Evolutionary conservation across 1,140 invertebrate species (phyloP).

Genomic region (Anastatus disparis): DNA sequence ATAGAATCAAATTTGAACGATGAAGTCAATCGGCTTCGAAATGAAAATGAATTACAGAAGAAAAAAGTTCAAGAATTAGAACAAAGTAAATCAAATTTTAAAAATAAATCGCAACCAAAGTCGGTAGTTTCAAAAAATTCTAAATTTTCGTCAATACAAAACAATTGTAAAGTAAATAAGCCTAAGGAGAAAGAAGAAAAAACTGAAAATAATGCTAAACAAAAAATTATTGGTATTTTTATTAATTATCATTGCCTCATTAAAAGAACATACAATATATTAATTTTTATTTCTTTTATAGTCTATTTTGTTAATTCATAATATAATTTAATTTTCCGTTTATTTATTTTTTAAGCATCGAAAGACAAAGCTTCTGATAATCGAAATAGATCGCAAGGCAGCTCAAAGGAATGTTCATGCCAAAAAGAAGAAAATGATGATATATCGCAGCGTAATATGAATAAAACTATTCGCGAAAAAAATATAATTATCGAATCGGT

Average conservation of each 20-base stretch:
- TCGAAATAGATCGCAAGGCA: not conserved
- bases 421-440: not conserved
- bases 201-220: not conserved
- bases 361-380: not conserved
- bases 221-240: not conserved
- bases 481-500: conserved; percentile 37
- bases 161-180: not conserved
- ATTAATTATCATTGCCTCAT: not conserved
- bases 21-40: conserved; percentile 64
- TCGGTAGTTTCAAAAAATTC: conserved; percentile 22
- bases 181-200: conserved; percentile 42
- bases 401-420: not conserved
- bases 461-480: conserved; percentile 22
- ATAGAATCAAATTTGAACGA: conserved; percentile 66
- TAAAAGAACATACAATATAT: not conserved
- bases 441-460: not conserved
- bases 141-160: no score
- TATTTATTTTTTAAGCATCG: conserved; percentile 13
- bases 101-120: conserved; percentile 28
- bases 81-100: conserved; percentile 41
- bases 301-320: not conserved
- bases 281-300: not conserved
- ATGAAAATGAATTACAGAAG: conserved; percentile 58
- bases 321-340: not conserved
- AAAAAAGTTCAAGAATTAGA: conserved; percentile 54